These are phyloP conservation scores for Cherax destructor DNA, from an alignment of 1,140 invertebrate species.

Conservation along the genomic window DNA sequence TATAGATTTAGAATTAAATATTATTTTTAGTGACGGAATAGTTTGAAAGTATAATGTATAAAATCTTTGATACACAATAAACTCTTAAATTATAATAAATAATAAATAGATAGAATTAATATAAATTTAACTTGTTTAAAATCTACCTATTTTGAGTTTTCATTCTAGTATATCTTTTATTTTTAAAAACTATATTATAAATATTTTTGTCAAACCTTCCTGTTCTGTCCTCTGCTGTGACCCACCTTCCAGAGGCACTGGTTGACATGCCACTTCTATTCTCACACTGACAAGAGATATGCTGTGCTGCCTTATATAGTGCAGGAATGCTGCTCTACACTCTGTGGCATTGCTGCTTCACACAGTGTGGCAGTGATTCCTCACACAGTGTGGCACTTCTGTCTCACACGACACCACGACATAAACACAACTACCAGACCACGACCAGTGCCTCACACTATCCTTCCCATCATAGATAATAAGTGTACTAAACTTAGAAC, in stretches of 20 bases:
- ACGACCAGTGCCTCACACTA: slow-evolving; percentile 31
- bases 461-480: not conserved
- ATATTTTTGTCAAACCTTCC: not conserved
- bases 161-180: not conserved
- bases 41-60: too few species aligned
- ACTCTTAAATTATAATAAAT: too few species aligned
- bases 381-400: too few species aligned
- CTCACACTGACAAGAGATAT: not conserved
- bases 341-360: too few species aligned
- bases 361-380: too few species aligned
- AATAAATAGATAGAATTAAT: too few species aligned
- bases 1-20: too few species aligned
- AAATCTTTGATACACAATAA: too few species aligned
- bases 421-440: not conserved
- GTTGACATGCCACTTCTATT: not conserved
- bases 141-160: not conserved
- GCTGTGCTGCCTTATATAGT: too few species aligned
- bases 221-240: not conserved
- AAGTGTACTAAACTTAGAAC: not conserved
- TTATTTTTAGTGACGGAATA: too few species aligned
- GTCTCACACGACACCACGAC: not conserved
- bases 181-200: not conserved
- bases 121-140: not conserved
- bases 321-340: too few species aligned
- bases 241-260: slow-evolving; percentile 46